Percentiles rank a stretch among this genome's conserved stretches.
Conservation (phyloP, 2,888 invertebrate genomes). For the Eretmocerus hayati region DNA sequence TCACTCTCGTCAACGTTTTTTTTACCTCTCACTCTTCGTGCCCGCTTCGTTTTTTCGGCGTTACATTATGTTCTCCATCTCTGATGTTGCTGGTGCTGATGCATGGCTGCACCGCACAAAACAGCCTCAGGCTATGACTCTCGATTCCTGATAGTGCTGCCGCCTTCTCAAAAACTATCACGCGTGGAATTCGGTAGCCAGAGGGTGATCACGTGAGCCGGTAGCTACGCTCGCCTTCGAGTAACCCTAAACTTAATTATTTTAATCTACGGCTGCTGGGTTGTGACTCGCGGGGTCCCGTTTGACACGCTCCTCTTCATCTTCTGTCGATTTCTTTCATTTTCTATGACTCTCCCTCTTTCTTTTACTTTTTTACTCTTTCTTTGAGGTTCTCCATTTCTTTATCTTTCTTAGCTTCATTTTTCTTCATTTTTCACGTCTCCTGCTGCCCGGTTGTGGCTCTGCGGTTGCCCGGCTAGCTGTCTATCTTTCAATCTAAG, state of each 20-base stretch:
- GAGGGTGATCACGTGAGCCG: slow-evolving; percentile 38
- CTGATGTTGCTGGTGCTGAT: no score
- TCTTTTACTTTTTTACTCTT: not conserved
- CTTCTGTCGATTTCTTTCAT: no score
- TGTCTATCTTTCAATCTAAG: no score
- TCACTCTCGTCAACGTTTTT: not conserved
- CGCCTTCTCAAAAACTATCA: not conserved
- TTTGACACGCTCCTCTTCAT: slow-evolving; percentile 12
- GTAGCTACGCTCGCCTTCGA: slow-evolving; percentile 25
- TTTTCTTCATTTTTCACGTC: no score
- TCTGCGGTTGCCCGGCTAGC: no score
- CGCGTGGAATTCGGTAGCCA: slow-evolving; percentile 42
- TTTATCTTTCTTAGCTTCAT: slow-evolving; percentile 1
- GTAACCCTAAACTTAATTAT: slow-evolving; percentile 39
- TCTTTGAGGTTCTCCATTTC: not conserved
- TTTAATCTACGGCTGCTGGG: slow-evolving; percentile 33
- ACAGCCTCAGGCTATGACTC: no score
- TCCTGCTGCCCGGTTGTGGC: no score
- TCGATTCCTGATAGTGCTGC: no score
- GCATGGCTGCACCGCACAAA: no score
- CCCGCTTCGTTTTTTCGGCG: not conserved
- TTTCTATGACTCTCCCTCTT: no score
- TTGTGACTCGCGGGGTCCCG: slow-evolving; percentile 25
- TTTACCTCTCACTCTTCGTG: no score
- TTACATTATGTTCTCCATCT: not conserved